A percentile compares a stretch with the other conserved stretches of the same genome.
These are phyloP conservation scores for Ichneumoninae sp. DNA, from an alignment of 2,888 invertebrate genomes.

Conservation along the genomic window DNA sequence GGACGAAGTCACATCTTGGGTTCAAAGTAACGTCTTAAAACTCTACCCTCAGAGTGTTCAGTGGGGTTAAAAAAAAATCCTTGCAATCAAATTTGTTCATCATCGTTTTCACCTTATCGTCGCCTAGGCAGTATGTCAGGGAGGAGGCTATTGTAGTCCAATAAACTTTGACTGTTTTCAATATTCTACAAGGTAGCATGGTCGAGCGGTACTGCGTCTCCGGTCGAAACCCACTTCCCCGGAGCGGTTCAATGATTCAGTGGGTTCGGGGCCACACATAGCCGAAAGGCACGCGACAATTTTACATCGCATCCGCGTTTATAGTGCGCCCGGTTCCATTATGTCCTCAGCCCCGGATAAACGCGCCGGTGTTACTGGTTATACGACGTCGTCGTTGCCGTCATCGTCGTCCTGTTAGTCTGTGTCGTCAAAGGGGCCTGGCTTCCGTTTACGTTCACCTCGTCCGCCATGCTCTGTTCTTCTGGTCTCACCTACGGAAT, in stretches of 20 bases:
- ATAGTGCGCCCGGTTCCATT: conserved; percentile 50
- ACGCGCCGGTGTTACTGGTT: conserved; percentile 50
- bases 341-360: conserved; percentile 50
- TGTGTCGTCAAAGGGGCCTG: conserved; percentile 40
- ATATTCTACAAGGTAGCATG: background rate
- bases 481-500: conserved; percentile 10
- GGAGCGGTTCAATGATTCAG: conserved; percentile 70
- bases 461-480: conserved; percentile 21
- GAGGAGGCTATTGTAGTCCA: background rate
- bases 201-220: background rate
- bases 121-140: too few relatives aligned
- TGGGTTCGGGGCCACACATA: conserved; percentile 66
- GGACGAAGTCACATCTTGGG: too few relatives aligned
- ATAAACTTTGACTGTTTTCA: background rate
- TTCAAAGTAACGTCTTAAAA: too few relatives aligned
- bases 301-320: conserved; percentile 67
- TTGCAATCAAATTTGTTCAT: too few relatives aligned
- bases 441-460: conserved; percentile 52
- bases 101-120: too few relatives aligned
- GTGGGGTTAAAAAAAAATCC: too few relatives aligned
- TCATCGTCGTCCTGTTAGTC: conserved; percentile 47
- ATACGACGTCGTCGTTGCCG: conserved; percentile 58
- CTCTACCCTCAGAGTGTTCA: too few relatives aligned
- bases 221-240: conserved; percentile 32
- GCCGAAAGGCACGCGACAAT: conserved; percentile 72